Evolutionary conservation across 92 coral and sea anemone species (phyloP), one percentile per base, ranked within the genome.

Genomic region (Palythoa heliodiscus): DNA sequence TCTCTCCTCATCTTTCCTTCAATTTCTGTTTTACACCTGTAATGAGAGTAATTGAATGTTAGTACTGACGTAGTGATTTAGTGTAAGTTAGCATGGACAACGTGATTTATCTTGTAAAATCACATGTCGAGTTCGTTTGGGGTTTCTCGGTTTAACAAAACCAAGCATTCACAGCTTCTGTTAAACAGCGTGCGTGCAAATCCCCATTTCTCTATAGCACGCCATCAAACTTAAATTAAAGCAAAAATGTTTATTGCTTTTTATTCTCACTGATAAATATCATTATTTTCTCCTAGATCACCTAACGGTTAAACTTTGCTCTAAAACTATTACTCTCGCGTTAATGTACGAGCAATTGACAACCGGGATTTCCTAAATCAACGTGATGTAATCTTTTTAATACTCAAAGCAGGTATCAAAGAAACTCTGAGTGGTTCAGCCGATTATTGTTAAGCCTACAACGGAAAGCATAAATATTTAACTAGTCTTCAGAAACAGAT

Each of bases 371-470:
- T 29, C 48, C 7, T 3, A 37, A n/a, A 61, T 39, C 55, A 15
- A 23, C 11, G 38, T 37, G 37, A 3, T 60, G 60, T 38, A n/a
- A 0, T 60, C 39, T 40, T 19, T 17, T 61, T n/a, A 17, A 12
- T 39, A 40, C 66, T 20, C 12, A 19, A 22, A 25, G 7, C 66
- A 58, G 4, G 25, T 63, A 17, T 19, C 69, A 25, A 5, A 11
- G 8, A 40, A 20, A 11, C 17, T 15, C 39, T 20, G 20, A 20
- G 39, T 60, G 53, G 38, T 24, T 50, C 7, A 70, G 60, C 50
- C 29, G 70, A 79, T 64, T 47, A 80, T 17, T 17, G 22, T 80
- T 11, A 80, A 64, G 73, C 84, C 50, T 70, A 54, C 84, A 64
- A 58, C 72, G 20, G 74, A 80, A 66, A 4, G 11, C 72, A 80